phyloP scores from a whole-genome alignment of 2,797 vertebrate genomes.

The Semotilus atromaculatus region DNA sequence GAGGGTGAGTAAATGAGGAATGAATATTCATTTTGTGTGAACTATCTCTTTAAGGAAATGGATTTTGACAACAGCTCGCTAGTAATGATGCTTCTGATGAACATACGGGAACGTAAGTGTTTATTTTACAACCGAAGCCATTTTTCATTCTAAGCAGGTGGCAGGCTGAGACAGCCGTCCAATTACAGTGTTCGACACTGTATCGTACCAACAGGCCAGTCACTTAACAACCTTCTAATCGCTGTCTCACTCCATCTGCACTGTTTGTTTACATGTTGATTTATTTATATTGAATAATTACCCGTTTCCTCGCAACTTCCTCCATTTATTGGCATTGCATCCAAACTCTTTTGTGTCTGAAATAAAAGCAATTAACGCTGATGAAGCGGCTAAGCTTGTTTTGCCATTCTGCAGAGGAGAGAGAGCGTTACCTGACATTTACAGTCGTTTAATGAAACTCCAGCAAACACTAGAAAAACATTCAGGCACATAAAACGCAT shows the following conservation, averaged over 20 bases:
- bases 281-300: conserved; percentile 46
- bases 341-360: conserved; percentile 31
- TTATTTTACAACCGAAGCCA: background rate
- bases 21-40: background rate
- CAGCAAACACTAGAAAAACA: background rate
- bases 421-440: conserved; percentile 48
- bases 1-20: background rate
- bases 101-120: background rate
- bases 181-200: conserved; percentile 17
- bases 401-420: conserved; percentile 18
- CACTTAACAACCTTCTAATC: conserved; percentile 23
- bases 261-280: conserved; percentile 44
- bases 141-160: conserved; percentile 30
- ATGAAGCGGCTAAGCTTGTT: conserved; percentile 29
- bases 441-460: conserved; percentile 2
- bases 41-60: background rate
- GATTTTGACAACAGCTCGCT: background rate
- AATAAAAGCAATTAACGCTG: conserved; percentile 46
- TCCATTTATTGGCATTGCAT: conserved; percentile 21
- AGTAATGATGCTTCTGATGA: conserved; percentile 5
- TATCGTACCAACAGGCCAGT: conserved; percentile 23
- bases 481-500: background rate
- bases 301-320: background rate
- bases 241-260: conserved; percentile 7
- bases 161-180: background rate